These are phyloP conservation scores for Xenopus borealis DNA, from an alignment of 2,113 vertebrate species.

Conservation along the genomic window DNA sequence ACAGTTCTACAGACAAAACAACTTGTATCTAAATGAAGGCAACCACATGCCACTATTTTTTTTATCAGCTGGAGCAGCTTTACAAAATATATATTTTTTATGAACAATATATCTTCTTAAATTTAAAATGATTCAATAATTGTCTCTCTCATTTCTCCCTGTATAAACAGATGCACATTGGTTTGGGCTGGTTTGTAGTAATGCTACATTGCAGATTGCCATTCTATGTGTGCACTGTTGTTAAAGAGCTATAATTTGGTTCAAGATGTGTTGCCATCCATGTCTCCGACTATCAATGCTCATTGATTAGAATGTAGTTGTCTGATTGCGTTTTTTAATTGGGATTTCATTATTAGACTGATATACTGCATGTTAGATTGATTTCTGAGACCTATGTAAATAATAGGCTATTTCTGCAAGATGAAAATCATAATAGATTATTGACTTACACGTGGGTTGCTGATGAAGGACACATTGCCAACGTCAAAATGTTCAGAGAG, in stretches of 20 bases:
- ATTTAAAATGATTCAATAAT: too few relatives aligned
- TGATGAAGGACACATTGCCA: slow-evolving; percentile 74
- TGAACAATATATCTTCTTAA: too few relatives aligned
- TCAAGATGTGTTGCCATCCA: slow-evolving; percentile 61
- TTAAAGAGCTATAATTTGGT: slow-evolving; percentile 15
- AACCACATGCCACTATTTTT: too few relatives aligned
- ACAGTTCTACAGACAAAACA: too few relatives aligned
- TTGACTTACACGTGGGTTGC: slow-evolving; percentile 67
- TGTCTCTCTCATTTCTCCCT: too few relatives aligned
- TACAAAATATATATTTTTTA: too few relatives aligned
- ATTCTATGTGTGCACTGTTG: background rate
- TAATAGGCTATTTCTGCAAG: slow-evolving; percentile 70
- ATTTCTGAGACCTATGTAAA: slow-evolving; percentile 76
- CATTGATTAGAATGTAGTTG: slow-evolving; percentile 74
- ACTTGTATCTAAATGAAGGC: too few relatives aligned
- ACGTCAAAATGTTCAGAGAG: slow-evolving; percentile 74
- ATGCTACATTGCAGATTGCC: too few relatives aligned
- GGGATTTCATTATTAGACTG: slow-evolving; percentile 77
- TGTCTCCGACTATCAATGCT: slow-evolving; percentile 56
- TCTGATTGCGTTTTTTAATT: slow-evolving; percentile 77
- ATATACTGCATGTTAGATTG: slow-evolving; percentile 74
- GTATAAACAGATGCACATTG: too few relatives aligned
- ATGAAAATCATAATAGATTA: slow-evolving; percentile 90
- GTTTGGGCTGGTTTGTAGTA: too few relatives aligned
- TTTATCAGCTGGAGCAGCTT: too few relatives aligned